Conservation (phyloP, 1,140 invertebrate genomes). For the Subanguina moxae region DNA sequence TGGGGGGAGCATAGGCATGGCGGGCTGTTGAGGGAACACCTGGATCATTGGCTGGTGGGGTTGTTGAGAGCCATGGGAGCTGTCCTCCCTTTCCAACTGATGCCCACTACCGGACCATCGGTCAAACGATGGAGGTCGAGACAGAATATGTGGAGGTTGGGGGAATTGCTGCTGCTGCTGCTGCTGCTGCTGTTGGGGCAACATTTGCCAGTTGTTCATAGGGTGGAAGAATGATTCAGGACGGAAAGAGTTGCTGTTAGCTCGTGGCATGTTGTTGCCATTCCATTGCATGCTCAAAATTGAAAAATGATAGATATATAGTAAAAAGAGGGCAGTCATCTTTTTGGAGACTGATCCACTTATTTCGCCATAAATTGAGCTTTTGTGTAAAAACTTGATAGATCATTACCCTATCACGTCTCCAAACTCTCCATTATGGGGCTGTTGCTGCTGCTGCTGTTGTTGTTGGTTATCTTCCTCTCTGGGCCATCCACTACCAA, state of each 20-base stretch:
- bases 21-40: background rate
- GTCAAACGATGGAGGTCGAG: slow-evolving; percentile 1
- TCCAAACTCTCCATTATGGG: slow-evolving; percentile 9
- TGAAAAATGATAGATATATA: no score
- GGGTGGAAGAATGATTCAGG: slow-evolving; percentile 17
- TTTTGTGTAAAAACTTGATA: slow-evolving; percentile 14
- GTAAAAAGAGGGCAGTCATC: no score
- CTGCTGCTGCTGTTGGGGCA: background rate
- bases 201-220: slow-evolving; percentile 9
- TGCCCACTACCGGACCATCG: slow-evolving; percentile 10
- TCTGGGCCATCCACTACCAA: slow-evolving; percentile 20
- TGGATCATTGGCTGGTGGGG: slow-evolving; percentile 10
- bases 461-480: slow-evolving; percentile 24
- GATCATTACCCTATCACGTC: slow-evolving; percentile 15
- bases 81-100: background rate
- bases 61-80: background rate
- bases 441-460: slow-evolving; percentile 24
- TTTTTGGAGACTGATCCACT: no score
- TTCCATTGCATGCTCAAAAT: slow-evolving; percentile 23
- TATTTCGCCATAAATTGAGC: no score
- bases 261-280: no score
- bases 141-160: background rate
- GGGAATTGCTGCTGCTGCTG: slow-evolving; percentile 10
- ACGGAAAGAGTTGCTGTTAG: slow-evolving; percentile 16
- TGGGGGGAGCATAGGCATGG: background rate